Conservation (phyloP, 2,113 vertebrate species). For the Notechis scutatus region DNA sequence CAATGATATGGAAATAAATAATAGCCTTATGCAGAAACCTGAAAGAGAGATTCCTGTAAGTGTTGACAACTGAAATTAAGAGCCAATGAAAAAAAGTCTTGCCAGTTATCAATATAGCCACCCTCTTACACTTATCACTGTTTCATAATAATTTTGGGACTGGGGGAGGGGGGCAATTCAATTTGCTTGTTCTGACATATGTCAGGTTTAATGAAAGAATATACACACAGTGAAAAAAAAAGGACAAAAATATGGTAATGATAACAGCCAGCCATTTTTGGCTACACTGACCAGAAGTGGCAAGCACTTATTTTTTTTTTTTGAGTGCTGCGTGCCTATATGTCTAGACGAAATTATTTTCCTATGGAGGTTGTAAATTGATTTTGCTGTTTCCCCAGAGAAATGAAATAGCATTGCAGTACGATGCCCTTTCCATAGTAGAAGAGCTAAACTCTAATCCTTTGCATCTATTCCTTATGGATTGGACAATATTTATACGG, state of each 20-base stretch:
- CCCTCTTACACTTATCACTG: background rate
- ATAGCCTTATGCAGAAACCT: background rate
- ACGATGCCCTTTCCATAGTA: background rate
- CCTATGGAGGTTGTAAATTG: background rate
- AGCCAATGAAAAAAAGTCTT: background rate
- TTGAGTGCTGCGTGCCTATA: background rate
- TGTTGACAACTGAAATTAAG: background rate
- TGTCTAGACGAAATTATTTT: conserved; percentile 16
- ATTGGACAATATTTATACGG: background rate
- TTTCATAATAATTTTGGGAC: background rate
- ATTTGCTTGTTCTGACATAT: conserved; percentile 12
- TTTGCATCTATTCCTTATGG: background rate
- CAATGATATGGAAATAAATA: background rate
- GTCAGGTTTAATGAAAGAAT: conserved; percentile 12
- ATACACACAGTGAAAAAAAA: background rate
- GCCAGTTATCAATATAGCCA: conserved; percentile 6
- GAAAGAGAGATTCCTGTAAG: background rate
- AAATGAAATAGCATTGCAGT: background rate
- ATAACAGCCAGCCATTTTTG: conserved; percentile 4
- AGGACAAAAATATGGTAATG: background rate
- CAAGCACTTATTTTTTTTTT: background rate
- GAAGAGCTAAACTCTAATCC: background rate
- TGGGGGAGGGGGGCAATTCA: background rate
- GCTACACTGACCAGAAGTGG: background rate
- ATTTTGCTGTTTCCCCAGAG: background rate